Base-by-base conservation (phyloP, 2,797 vertebrate genomes). In the Decapterus maruadsi region DNA sequence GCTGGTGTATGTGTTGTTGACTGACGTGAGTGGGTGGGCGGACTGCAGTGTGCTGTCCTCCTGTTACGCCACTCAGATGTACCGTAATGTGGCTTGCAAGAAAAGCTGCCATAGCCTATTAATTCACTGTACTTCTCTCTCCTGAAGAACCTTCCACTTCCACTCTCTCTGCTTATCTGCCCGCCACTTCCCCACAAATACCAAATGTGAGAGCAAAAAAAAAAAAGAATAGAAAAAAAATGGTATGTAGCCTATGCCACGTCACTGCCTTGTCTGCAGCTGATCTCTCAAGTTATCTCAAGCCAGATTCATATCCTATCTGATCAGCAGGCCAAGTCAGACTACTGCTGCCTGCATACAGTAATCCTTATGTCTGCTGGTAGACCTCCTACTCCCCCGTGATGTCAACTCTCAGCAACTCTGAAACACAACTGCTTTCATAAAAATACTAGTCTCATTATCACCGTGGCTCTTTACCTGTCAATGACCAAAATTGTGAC, bases 251-350 rank as follows among this genome's bases (percentile, higher is more conserved):
- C n/a, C n/a, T n/a, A 26, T 64, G 81, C 87, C 83, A 89, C 76
- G 78, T 72, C 17, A 19, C 64, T 62, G 68, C 54, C 68, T 76
- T 64, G 43, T 67, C 77, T 80, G 72, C 14, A 12, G 60, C 70
- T 83, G 74, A 87, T 83, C 77, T 75, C 60, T 57, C 38, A 4
- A n/a, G 57, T 58, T 72, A 72, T 86, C 81, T 82, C 10, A 7
- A 43, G 81, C 81, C 87, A 86, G 75, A 67, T 40, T 77, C 71
- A 62, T 31, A 77, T 87, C 80, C 85, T 77, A 81, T 83, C 80
- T 85, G 82, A 81, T 65, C 61, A 11, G 11, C 68, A 61, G 59
- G 68, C 63, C 56, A 48, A 76, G 67, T 80, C 68, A 57, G 60
- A 68, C 63, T 56, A 11, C 19, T 57, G 61, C 76, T 63, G 56